Conservation (phyloP, 92 coral and sea anemone species). For the Epizoanthus fatuus region DNA sequence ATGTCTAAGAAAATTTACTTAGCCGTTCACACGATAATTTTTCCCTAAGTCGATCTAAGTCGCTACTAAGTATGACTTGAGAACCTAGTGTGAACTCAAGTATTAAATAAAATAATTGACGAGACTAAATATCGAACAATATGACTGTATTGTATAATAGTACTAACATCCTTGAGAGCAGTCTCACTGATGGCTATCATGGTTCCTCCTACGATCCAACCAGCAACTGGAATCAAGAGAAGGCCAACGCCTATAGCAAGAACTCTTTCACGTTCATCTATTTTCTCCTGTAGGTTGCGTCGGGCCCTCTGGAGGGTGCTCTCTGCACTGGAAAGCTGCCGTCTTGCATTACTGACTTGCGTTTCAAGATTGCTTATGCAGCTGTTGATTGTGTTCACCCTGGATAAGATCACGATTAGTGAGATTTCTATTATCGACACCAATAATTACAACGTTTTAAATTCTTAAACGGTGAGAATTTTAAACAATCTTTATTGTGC, state of each 20-base stretch:
- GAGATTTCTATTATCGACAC: no score
- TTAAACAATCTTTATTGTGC: no score
- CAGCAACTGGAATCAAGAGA: neutral
- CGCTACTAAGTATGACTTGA: no score
- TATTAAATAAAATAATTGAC: no score
- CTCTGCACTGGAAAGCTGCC: neutral
- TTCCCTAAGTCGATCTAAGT: no score
- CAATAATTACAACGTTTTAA: no score
- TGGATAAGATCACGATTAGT: neutral
- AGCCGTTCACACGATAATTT: no score
- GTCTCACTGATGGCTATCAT: constrained; percentile 2
- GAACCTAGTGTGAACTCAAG: no score
- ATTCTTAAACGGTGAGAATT: no score
- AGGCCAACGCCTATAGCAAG: neutral
- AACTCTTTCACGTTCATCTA: neutral
- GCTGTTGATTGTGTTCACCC: neutral
- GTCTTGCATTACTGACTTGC: neutral
- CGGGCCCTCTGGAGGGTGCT: neutral
- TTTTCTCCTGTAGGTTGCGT: neutral
- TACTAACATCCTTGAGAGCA: constrained; percentile 3
- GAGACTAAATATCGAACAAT: no score
- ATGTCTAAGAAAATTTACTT: no score
- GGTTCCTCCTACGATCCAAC: constrained; percentile 19
- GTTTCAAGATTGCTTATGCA: neutral
- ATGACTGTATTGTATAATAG: no score